A percentile compares a stretch with the other conserved stretches of the same genome.
Evolutionary conservation across 2,113 vertebrate genomes (phyloP).

Genomic region (Taurulus bubalis): DNA sequence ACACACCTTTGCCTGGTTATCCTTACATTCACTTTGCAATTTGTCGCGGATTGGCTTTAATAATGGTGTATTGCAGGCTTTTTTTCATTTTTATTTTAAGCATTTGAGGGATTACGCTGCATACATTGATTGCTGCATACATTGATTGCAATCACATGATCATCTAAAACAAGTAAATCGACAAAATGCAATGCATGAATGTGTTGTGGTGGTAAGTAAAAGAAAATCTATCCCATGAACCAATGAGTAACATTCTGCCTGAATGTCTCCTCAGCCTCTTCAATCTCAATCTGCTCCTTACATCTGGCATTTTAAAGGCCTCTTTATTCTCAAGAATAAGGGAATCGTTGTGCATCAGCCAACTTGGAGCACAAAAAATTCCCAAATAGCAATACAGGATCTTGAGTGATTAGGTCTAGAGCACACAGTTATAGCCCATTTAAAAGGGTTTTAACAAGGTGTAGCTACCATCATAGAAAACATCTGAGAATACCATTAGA

Average conservation of each 20-base stretch:
- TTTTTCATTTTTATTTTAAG: conserved; percentile 3
- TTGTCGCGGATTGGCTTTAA: conserved; percentile 6
- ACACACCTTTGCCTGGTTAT: conserved; percentile 28
- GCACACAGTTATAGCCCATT: not conserved
- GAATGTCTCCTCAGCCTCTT: not conserved
- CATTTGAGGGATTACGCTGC: not conserved
- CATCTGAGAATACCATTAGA: not conserved
- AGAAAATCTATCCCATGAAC: not conserved
- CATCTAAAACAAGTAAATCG: not conserved
- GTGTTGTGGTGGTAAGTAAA: not conserved
- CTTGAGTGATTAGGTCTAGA: not conserved
- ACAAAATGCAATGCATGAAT: not conserved
- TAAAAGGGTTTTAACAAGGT: not conserved
- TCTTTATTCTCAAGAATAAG: not conserved
- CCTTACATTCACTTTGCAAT: conserved; percentile 18
- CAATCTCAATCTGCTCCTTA: not conserved
- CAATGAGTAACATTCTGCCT: not conserved
- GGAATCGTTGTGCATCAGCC: not conserved
- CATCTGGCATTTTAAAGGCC: not conserved
- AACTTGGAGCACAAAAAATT: not conserved
- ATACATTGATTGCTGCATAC: not conserved
- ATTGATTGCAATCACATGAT: not conserved
- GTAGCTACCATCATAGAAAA: not conserved
- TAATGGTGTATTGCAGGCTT: not conserved
- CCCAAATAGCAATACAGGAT: not conserved